phyloP scores from a whole-genome alignment of 2,888 invertebrate genomes.

The Mimumesa dahlbomi region DNA sequence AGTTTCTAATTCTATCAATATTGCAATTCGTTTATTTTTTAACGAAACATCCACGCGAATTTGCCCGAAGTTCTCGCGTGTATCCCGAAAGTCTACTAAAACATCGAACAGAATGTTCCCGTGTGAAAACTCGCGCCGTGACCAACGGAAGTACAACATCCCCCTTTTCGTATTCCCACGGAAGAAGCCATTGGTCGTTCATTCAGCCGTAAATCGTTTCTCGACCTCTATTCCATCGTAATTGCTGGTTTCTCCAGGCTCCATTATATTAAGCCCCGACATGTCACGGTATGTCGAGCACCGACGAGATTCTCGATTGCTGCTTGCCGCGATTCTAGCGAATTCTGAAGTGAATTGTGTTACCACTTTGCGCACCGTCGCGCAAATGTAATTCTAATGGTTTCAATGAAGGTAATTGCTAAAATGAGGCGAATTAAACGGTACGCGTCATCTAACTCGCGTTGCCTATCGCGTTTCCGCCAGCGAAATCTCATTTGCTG shows the following conservation, averaged over 20 bases:
- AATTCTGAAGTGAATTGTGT: constrained; percentile 47
- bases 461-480: no score
- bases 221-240: constrained; percentile 57
- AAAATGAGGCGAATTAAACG: constrained; percentile 42
- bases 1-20: no score
- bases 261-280: constrained; percentile 59
- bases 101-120: constrained; percentile 22
- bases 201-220: constrained; percentile 61
- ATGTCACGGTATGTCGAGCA: constrained; percentile 54
- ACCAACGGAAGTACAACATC: constrained; percentile 32
- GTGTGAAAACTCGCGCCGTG: constrained; percentile 28
- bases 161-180: constrained; percentile 40
- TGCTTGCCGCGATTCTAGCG: constrained; percentile 24
- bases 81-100: background rate
- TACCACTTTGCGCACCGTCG: constrained; percentile 33
- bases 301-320: constrained; percentile 48
- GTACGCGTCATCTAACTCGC: no score
- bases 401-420: constrained; percentile 43
- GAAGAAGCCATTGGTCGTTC: constrained; percentile 47
- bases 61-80: background rate
- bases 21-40: no score
- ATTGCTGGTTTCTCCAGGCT: constrained; percentile 62
- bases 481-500: no score
- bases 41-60: no score
- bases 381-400: constrained; percentile 55